phyloP scores from a whole-genome alignment of 1,140 invertebrate species.

The Neodiprion lecontei region DNA sequence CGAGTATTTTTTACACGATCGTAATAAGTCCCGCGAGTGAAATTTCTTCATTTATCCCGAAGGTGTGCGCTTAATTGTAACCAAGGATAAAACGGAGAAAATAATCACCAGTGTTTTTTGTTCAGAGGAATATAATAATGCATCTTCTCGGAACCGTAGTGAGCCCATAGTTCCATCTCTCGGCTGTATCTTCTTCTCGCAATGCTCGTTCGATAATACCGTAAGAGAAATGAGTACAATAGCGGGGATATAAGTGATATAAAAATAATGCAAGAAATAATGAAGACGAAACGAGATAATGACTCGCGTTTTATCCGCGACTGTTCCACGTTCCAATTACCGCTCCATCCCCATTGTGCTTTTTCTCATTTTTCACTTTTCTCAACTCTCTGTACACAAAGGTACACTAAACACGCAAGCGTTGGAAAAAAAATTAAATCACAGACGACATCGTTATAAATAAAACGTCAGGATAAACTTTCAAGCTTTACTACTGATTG shows the following conservation, averaged over 20 bases:
- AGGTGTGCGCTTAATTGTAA: too few relatives aligned
- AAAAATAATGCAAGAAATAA: not conserved
- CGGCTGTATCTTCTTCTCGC: not conserved
- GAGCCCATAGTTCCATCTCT: not conserved
- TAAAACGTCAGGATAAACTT: too few relatives aligned
- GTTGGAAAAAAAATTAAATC: too few relatives aligned
- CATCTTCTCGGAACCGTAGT: not conserved
- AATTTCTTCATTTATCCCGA: too few relatives aligned
- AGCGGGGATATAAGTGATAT: not conserved
- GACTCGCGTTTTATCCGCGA: not conserved
- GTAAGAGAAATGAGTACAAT: not conserved
- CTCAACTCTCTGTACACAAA: not conserved
- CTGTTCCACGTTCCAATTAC: conserved; percentile 1
- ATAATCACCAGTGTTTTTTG: not conserved
- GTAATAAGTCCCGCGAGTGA: too few relatives aligned
- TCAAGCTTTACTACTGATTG: too few relatives aligned
- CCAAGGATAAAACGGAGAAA: not conserved
- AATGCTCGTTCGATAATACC: not conserved
- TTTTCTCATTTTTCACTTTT: not conserved
- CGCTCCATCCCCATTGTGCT: not conserved
- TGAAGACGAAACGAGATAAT: not conserved
- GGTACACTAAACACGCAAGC: too few relatives aligned
- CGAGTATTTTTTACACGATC: too few relatives aligned
- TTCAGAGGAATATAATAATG: not conserved
- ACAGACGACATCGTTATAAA: too few relatives aligned